phyloP scores from a whole-genome alignment of 2,888 invertebrate genomes.

The Chalcosyrphus nemorum region DNA sequence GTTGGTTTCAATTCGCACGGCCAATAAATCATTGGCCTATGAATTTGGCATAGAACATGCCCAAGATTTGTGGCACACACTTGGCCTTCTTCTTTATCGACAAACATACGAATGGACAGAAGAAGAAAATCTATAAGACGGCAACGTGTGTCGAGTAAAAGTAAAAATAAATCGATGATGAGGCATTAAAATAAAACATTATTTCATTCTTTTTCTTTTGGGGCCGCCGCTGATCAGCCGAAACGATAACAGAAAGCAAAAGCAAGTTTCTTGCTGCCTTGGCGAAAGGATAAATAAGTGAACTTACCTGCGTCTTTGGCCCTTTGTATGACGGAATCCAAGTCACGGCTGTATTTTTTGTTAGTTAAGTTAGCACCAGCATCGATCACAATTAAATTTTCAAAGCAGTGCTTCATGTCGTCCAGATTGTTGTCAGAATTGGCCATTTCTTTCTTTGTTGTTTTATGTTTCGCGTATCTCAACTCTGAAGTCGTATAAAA shows the following conservation, averaged over 20 bases:
- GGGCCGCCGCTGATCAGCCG: not conserved
- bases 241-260: conserved; percentile 19
- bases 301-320: conserved; percentile 93
- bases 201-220: conserved; percentile 29
- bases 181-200: conserved; percentile 35
- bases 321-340: conserved; percentile 94
- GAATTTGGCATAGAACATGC: conserved; percentile 60
- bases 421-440: conserved; percentile 75
- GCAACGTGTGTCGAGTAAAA: conserved; percentile 10
- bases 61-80: conserved; percentile 64
- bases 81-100: conserved; percentile 51
- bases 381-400: conserved; percentile 95
- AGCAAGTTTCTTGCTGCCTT: conserved; percentile 29
- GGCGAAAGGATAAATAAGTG: not conserved
- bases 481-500: conserved; percentile 66
- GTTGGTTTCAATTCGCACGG: conserved; percentile 37
- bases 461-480: no score
- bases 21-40: conserved; percentile 50
- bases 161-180: conserved; percentile 70
- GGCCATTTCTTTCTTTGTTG: conserved; percentile 74
- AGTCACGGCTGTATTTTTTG: conserved; percentile 95
- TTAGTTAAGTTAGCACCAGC: conserved; percentile 96
- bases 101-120: conserved; percentile 15
- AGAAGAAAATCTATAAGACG: conserved; percentile 26
- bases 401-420: conserved; percentile 90